Evolutionary conservation across 2,888 invertebrate genomes (phyloP).

Genomic region (Drosophila tanythrix): DNA sequence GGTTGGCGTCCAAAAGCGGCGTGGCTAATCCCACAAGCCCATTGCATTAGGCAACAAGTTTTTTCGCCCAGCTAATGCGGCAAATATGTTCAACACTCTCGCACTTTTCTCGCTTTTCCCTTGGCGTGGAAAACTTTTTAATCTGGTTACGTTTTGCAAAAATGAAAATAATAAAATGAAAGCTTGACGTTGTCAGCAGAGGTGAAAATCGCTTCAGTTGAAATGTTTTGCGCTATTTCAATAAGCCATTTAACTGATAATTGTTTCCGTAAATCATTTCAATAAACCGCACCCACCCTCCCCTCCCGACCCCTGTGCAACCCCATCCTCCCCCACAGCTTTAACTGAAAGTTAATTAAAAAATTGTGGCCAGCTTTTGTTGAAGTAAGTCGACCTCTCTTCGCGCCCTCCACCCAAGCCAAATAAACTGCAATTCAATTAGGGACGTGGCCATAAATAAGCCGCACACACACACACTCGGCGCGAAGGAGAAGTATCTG

Average conservation of each 20-base stretch:
- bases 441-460: slow-evolving; percentile 75
- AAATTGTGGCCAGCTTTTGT: slow-evolving; percentile 77
- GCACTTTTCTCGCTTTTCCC: neutral
- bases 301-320: neutral
- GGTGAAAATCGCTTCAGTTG: slow-evolving; percentile 35
- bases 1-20: neutral
- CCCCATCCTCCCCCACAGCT: slow-evolving; percentile 47
- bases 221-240: slow-evolving; percentile 65
- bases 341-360: slow-evolving; percentile 73
- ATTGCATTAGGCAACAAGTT: slow-evolving; percentile 72
- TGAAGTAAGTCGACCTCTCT: slow-evolving; percentile 36
- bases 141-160: slow-evolving; percentile 71
- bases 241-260: slow-evolving; percentile 81
- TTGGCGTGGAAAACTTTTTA: slow-evolving; percentile 70
- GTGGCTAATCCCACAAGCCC: slow-evolving; percentile 31
- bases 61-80: slow-evolving; percentile 47
- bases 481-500: slow-evolving; percentile 1
- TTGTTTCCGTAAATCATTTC: slow-evolving; percentile 77
- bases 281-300: slow-evolving; percentile 2
- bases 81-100: slow-evolving; percentile 55
- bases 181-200: slow-evolving; percentile 46
- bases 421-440: slow-evolving; percentile 81
- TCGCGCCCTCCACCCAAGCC: slow-evolving; percentile 15
- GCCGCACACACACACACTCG: slow-evolving; percentile 38
- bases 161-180: slow-evolving; percentile 76